Evolutionary conservation across 2,797 vertebrate genomes (phyloP), one percentile per base, ranked within the genome.

Genomic region (Myotis daubentonii): DNA sequence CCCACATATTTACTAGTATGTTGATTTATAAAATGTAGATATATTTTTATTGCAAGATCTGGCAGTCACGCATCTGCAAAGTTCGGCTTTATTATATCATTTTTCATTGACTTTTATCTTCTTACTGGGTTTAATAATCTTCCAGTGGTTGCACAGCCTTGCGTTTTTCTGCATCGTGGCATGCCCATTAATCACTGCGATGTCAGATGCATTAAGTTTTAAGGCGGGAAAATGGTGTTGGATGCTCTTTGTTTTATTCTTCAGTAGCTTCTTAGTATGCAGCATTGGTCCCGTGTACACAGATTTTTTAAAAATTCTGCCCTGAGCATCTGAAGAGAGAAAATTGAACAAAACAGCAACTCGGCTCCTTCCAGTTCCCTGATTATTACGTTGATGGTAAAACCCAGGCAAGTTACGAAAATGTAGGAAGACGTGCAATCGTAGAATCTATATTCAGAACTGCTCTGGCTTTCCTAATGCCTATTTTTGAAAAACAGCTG

Each of bases 71-170:
- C 38, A 66, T 65, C 84, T 88, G 90, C 92, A 68, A 94, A 86
- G 23, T 84, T 97, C 28, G 86, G 47, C 76, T 96, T 96, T 95
- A 75, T 91, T 93, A 2, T 76, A 96, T 75, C 5, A 47, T 94
- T 97, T 97, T 97, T 97, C 68, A 94, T 30, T 97, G 96, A 28
- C 51, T 51, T 97, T 97, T 97, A 53, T 53, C 5, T 92, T 96
- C 91, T 75, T 53, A 33, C 76, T 96, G 94, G 36, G 8, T 91
- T 89, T 92, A 96, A 97, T 65, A 90, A 89, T 95, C 86, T 96
- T 84, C 74, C 68, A 15, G 0, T 12, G 11, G 3, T 65, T 93
- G 22, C 83, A 9, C 94, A 92, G 47, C 17, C 79, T 94, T 94
- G 68, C 65, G 20, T 79, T 94, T 97, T 65, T 93, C 87, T 47